Conservation (phyloP, 2,797 vertebrate genomes). For the Pangasius djambal region DNA sequence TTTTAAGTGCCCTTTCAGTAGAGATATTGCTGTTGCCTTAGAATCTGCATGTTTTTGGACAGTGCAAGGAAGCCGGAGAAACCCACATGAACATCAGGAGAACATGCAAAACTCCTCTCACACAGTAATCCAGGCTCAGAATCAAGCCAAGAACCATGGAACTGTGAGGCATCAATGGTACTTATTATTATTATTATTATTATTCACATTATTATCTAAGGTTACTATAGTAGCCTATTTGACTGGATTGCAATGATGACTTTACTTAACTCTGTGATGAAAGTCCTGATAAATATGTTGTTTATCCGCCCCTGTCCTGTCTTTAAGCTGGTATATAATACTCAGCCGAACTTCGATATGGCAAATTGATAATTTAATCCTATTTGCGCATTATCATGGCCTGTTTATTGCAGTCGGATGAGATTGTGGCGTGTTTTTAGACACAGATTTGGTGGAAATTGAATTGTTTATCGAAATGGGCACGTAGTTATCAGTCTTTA, state of each 20-base stretch:
- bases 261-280: neutral
- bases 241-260: neutral
- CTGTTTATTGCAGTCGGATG: slow-evolving; percentile 46
- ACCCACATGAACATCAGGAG: neutral
- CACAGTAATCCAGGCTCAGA: neutral
- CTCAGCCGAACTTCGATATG: slow-evolving; percentile 30
- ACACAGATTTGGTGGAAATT: slow-evolving; percentile 54
- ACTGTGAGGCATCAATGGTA: too few species aligned
- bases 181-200: neutral
- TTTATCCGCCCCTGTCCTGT: slow-evolving; percentile 6
- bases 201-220: neutral
- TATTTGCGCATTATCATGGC: slow-evolving; percentile 50
- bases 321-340: slow-evolving; percentile 20
- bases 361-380: slow-evolving; percentile 49
- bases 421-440: slow-evolving; percentile 42
- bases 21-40: neutral
- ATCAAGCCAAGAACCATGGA: neutral
- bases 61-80: neutral
- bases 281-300: slow-evolving; percentile 16
- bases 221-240: neutral
- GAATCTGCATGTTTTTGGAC: neutral
- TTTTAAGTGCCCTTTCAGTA: neutral
- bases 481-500: slow-evolving; percentile 49
- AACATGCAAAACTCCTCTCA: neutral
- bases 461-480: slow-evolving; percentile 44